Percentiles rank a stretch among this genome's conserved stretches.
Evolutionary conservation across 2,888 invertebrate genomes (phyloP).

Genomic region (Scaptomyza caliginosa): DNA sequence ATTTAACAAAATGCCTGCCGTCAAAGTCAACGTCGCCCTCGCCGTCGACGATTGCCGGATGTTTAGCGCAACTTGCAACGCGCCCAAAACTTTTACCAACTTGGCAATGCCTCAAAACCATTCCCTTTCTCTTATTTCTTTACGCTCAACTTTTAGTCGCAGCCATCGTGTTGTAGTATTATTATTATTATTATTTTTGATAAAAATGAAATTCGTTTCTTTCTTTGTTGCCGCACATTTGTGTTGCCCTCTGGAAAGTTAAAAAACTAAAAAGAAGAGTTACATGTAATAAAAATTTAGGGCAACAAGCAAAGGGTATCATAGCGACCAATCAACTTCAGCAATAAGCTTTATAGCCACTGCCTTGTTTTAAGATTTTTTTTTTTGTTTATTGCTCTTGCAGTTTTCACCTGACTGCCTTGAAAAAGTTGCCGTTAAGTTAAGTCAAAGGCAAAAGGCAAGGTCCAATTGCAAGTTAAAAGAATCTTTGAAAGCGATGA

Average conservation of each 20-base stretch:
- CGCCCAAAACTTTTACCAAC: slow-evolving; percentile 26
- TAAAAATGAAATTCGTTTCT: not conserved
- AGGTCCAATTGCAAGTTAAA: too few species aligned
- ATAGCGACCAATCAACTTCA: slow-evolving; percentile 2
- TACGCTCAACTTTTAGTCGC: slow-evolving; percentile 46
- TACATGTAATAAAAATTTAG: too few species aligned
- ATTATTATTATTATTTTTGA: slow-evolving; percentile 34
- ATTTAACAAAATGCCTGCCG: slow-evolving; percentile 60
- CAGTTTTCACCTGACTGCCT: slow-evolving; percentile 6
- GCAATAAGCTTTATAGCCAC: slow-evolving; percentile 59
- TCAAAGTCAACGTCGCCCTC: slow-evolving; percentile 41
- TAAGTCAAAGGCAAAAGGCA: not conserved
- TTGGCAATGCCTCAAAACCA: slow-evolving; percentile 18
- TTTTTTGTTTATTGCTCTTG: slow-evolving; percentile 37
- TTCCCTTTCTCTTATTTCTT: not conserved
- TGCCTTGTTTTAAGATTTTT: slow-evolving; percentile 50
- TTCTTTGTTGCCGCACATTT: slow-evolving; percentile 34
- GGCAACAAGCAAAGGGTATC: not conserved
- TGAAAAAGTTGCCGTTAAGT: slow-evolving; percentile 29
- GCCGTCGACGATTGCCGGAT: slow-evolving; percentile 60
- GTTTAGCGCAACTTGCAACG: slow-evolving; percentile 63
- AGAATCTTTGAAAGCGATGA: slow-evolving; percentile 16
- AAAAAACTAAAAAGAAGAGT: too few species aligned
- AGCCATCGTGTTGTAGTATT: slow-evolving; percentile 55
- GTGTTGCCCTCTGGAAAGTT: slow-evolving; percentile 37